Conservation (phyloP, 2,797 vertebrate species). For the Gorsachius magnificus region DNA sequence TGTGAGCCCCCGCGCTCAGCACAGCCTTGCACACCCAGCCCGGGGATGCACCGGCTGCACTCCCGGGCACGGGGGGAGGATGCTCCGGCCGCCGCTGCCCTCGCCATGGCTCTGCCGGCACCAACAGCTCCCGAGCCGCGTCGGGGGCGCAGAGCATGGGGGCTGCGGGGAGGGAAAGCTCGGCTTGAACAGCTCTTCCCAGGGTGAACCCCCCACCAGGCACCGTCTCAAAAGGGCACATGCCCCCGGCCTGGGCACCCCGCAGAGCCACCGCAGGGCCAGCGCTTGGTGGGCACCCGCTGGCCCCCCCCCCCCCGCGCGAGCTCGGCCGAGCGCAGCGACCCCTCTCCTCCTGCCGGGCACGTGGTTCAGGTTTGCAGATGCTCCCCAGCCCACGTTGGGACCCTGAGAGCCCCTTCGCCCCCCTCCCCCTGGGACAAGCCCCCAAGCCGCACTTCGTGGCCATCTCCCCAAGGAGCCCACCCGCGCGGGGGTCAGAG, state of each 20-base stretch:
- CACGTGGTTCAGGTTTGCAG: background rate
- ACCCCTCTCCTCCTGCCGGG: background rate
- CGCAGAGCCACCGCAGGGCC: background rate
- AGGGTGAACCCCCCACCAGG: background rate
- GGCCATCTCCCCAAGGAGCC: background rate
- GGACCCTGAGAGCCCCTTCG: background rate
- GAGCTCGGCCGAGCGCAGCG: background rate
- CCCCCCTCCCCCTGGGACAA: background rate
- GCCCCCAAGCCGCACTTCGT: background rate
- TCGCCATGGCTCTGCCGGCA: background rate
- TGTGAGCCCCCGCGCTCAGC: background rate
- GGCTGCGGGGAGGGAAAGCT: background rate
- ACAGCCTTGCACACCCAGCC: background rate
- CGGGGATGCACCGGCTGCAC: fast-evolving
- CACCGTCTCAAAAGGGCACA: background rate
- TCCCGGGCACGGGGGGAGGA: background rate
- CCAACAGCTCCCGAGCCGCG: background rate
- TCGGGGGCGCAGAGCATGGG: background rate
- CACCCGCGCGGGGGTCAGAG: background rate
- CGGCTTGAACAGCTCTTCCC: background rate
- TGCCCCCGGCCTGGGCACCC: background rate
- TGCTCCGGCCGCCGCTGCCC: background rate
- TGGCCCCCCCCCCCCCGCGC: background rate
- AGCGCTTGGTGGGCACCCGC: fast-evolving
- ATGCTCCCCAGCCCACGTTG: background rate